Percentiles rank a stretch among this genome's conserved stretches.
Conservation (phyloP, 1,140 invertebrate genomes). For the Rhagoletis zephyria region DNA sequence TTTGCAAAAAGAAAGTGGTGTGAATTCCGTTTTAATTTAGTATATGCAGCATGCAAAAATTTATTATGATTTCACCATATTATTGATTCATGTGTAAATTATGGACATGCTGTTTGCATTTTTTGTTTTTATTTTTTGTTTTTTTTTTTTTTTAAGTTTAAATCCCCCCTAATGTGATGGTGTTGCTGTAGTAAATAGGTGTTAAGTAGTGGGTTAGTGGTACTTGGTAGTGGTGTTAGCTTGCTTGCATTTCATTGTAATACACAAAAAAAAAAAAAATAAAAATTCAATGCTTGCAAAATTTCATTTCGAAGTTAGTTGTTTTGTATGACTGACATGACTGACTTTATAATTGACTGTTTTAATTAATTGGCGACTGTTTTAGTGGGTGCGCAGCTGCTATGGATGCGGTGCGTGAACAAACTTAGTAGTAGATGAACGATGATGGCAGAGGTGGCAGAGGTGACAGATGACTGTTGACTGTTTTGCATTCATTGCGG, state of each 20-base stretch:
- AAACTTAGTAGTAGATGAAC: not conserved
- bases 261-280: too few relatives aligned
- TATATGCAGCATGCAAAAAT: not conserved
- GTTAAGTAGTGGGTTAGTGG: not conserved
- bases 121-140: not conserved
- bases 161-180: not conserved
- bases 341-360: slow-evolving; percentile 2
- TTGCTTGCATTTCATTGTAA: not conserved
- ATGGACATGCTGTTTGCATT: not conserved
- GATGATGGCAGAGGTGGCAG: not conserved
- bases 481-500: not conserved
- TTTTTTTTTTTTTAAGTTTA: not conserved
- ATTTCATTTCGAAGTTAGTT: not conserved
- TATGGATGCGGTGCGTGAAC: not conserved
- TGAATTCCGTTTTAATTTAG: too few relatives aligned
- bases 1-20: too few relatives aligned
- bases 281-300: too few relatives aligned
- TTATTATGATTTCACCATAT: not conserved
- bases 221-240: not conserved
- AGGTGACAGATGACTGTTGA: not conserved
- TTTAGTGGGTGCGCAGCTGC: not conserved
- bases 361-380: not conserved
- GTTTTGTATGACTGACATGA: not conserved
- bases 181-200: not conserved
- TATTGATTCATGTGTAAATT: slow-evolving; percentile 4